Base-by-base conservation (phyloP, 2,888 invertebrate genomes). In the Chloromyia formosa region DNA sequence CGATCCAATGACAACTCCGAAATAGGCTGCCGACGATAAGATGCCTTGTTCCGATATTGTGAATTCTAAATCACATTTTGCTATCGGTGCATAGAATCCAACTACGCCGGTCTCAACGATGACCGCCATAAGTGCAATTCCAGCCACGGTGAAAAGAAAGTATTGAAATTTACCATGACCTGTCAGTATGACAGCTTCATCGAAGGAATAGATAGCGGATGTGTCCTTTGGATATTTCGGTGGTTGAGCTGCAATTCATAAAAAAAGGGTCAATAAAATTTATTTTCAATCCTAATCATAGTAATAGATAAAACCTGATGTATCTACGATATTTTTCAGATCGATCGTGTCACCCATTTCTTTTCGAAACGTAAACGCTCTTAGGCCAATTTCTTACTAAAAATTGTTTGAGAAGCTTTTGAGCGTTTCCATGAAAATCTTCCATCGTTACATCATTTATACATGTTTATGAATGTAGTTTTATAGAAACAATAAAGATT, bases 131-230 rank as follows among this genome's bases (percentile, higher is more conserved):
- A 71, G 71, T 7, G 56, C 27, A 5, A 71, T 40, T 42, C 71
- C 71, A 12, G 71, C 18, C 4, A 71, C 20, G 22, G 56, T 12
- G 18, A 71, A 42, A 4, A 71, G 35, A 40, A 40, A 56, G 2
- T 18, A 10, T 14, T 71, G 71, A 42, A 71, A 71, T 71, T 71
- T 71, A 14, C 71, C 71, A 58, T 71, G 56, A 16, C 71, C 71
- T 0, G 42, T 14, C 2, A 71, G 18, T 14, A 20, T 20, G 1
- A 71, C 56, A 10, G 71, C 71, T n/a, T 71, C 71, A n/a, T 71
- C 71, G 22, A 71, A 71, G 10, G 71, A 56, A 22, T 71, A 71
- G 56, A 69, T 54, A 18, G 71, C 66, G 14, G 71, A 20, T 18
- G 16, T 23, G 16, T 27, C 22, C 18, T 53, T 27, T n/a, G 16